phyloP scores from a whole-genome alignment of 2,797 vertebrate genomes.

The Diglossa cyanea region DNA sequence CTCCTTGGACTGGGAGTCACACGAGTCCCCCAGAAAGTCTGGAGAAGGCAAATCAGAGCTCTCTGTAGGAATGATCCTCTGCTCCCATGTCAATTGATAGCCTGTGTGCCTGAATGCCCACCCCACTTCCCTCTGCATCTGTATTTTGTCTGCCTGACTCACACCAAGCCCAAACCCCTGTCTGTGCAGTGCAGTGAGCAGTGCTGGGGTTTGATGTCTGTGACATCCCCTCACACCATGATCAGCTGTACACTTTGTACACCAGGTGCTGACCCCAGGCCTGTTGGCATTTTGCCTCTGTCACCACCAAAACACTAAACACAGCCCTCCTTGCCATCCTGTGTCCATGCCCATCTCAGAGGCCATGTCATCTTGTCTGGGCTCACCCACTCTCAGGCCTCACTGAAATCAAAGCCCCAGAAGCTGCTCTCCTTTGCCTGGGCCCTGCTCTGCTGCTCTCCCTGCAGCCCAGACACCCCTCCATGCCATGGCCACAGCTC shows the following conservation, averaged over 20 bases:
- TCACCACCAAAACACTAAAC: not conserved
- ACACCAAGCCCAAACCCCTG: too few relatives aligned
- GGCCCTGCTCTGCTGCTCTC: too few relatives aligned
- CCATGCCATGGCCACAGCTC: rapidly evolving
- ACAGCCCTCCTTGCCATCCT: not conserved
- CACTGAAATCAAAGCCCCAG: not conserved
- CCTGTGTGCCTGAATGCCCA: not conserved
- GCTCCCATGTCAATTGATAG: rapidly evolving
- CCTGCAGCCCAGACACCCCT: not conserved
- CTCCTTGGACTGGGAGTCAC: not conserved
- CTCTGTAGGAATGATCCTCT: not conserved
- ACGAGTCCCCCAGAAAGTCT: rapidly evolving
- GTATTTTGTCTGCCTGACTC: rapidly evolving
- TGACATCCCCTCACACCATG: rapidly evolving
- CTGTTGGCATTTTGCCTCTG: not conserved
- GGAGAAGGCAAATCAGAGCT: not conserved
- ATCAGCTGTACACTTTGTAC: not conserved
- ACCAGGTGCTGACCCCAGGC: not conserved
- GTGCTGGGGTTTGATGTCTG: rapidly evolving
- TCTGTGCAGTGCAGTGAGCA: not conserved
- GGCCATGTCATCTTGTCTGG: rapidly evolving
- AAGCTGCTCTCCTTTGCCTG: not conserved
- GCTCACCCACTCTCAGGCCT: not conserved
- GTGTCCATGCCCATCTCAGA: rapidly evolving
- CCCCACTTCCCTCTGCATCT: rapidly evolving